Base-by-base conservation (phyloP, 2,888 invertebrate genomes). In the Caenorhabditis uteleia region DNA sequence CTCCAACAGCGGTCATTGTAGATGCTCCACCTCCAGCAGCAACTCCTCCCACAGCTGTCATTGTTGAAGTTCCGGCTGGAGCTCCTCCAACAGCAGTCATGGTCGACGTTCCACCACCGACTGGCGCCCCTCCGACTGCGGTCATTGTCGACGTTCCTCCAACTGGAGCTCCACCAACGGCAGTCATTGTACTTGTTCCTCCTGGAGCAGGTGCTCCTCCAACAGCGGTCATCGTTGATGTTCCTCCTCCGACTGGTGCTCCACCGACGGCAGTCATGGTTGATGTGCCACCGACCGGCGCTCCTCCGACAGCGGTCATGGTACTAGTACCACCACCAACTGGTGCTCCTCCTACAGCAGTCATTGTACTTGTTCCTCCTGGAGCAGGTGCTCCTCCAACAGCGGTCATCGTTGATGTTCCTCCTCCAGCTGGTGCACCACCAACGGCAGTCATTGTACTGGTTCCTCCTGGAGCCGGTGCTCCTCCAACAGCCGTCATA, bases 161-260 rank as follows among this genome's bases (percentile, higher is more conserved):
- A 18, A 44, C 53, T 6, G 60, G 38, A 6, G 36, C 33, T 40
- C 48, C 48, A 16, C 48, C 48, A n/a, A 48, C 48, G 23, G 48
- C 47, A 29, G 45, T 45, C 45, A 45, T 45, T 7, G 44, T 44
- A 7, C 26, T 26, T 18, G 27, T 16, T 44, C 44, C 44, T 26
- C 27, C 20, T 7, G 26, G 26, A n/a, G n/a, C n/a, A n/a, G n/a
- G n/a, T 29, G 39, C 54, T 20, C 61, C 68, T 23, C 68, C 70
- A 21, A 71, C 61, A 8, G 74, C 72, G 23, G 75, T 67, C 73
- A 74, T 73, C 23, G 74, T 68, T 7, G 71, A 69, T 6, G 56
- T 39, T 10, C 56, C 51, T 16, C 65, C 72, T 36, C 70, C 66
- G 21, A 29, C 45, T n/a, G 39, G 45, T 3, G 45, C 54, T 16